Base-by-base conservation (phyloP, 2,888 invertebrate genomes). In the Aphidoletes aphidimyza region DNA sequence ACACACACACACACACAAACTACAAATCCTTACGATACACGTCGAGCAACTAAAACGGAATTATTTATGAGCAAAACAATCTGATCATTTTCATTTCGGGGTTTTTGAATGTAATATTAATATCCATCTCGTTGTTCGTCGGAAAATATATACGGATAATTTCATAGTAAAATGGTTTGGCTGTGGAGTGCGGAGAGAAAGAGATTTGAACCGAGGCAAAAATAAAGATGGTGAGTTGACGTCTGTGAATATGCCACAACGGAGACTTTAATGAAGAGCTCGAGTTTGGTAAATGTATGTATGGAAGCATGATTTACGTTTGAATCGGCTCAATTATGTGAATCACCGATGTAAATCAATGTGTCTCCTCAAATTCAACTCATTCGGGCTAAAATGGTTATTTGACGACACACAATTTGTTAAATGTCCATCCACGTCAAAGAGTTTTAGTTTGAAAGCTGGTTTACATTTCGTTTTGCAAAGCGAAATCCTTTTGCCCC, bases 61-160 rank as follows among this genome's bases (percentile, higher is more conserved):
- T 54, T 54, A 54, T 54, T 54, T 54, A 54, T 54, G 54, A 54
- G 54, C 54, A 54, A 54, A 54, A 54, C 54, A 54, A 54, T 54
- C 54, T 54, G 54, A 54, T 54, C 54, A 54, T 54, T 54, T 54
- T 22, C 54, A 54, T 54, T 54, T 54, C 54, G 54, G 54, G 54
- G n/a, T n/a, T n/a, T 54, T 54, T 54, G 22, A 22, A 54, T 54
- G 54, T 54, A 22, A 54, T 54, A 54, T 54, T 54, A 54, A 54
- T 54, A 54, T 54, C 54, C 54, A 54, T 54, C 54, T 54, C 54
- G 22, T 54, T 22, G 54, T 54, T 54, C 22, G 54, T 54, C n/a
- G 2, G 11, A 54, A 54, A 54, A 54, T 54, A 22, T 54, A 54
- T 54, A 54, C n/a, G 54, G 54, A 54, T 54, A 54, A 54, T 54